Conservation (phyloP, 2,888 invertebrate genomes). For the Drosophila subsilvestris region DNA sequence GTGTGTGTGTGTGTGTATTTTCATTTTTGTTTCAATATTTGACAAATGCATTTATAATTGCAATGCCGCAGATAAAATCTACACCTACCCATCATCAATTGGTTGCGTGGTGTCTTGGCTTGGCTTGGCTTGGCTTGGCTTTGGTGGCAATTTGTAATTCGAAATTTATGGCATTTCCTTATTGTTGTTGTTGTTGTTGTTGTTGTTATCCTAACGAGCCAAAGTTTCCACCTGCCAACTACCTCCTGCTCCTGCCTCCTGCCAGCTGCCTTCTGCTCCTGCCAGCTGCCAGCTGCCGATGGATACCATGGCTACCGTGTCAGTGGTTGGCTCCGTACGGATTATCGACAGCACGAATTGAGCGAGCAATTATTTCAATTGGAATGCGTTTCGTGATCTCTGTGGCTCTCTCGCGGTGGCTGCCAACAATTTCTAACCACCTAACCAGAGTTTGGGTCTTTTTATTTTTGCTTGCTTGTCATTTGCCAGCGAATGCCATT, state of each 20-base stretch:
- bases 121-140: slow-evolving; percentile 7
- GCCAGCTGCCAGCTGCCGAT: neutral
- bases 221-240: neutral
- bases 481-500: slow-evolving; percentile 71
- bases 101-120: too few species aligned
- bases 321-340: neutral
- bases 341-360: slow-evolving; percentile 38
- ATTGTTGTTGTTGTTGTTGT: neutral
- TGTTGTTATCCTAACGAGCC: slow-evolving; percentile 27
- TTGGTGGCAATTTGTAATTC: slow-evolving; percentile 58
- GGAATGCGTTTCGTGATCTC: slow-evolving; percentile 8
- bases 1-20: slow-evolving; percentile 5
- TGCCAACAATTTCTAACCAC: slow-evolving; percentile 12
- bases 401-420: slow-evolving; percentile 13
- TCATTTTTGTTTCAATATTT: slow-evolving; percentile 51
- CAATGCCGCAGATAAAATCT: slow-evolving; percentile 53
- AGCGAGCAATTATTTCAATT: slow-evolving; percentile 47
- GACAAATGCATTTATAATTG: slow-evolving; percentile 74
- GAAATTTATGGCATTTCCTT: slow-evolving; percentile 43
- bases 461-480: slow-evolving; percentile 52
- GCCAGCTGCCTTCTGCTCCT: neutral
- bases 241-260: too few species aligned
- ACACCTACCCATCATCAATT: slow-evolving; percentile 3
- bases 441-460: slow-evolving; percentile 31
- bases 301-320: neutral